Conservation (phyloP, 2,888 invertebrate species). For the Plebejus melissa region DNA sequence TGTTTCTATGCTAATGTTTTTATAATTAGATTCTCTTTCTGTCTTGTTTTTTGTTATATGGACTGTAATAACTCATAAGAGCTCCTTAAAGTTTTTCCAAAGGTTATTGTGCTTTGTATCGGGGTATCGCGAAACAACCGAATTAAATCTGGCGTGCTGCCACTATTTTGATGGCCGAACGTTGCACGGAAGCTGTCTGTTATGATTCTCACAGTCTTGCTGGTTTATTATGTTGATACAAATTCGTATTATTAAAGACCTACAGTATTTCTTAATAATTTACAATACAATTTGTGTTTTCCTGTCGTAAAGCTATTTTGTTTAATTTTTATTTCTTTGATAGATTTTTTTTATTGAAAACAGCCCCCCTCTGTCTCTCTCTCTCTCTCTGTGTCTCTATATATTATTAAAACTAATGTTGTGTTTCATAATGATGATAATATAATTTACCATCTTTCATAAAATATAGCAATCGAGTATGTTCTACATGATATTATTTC, state of each 20-base stretch:
- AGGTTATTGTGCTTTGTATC: conserved; percentile 58
- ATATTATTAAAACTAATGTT: too few relatives aligned
- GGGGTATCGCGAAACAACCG: conserved; percentile 47
- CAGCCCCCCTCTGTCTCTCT: too few relatives aligned
- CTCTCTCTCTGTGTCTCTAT: too few relatives aligned
- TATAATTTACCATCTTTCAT: too few relatives aligned
- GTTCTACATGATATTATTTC: too few relatives aligned
- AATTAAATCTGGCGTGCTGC: conserved; percentile 62
- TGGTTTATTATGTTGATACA: conserved; percentile 32
- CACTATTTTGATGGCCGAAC: conserved; percentile 74
- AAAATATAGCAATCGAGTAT: too few relatives aligned
- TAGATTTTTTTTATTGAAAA: not conserved
- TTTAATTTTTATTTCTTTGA: not conserved
- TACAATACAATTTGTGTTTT: not conserved
- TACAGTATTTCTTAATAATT: not conserved
- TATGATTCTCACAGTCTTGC: conserved; percentile 49
- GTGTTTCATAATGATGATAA: too few relatives aligned
- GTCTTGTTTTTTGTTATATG: not conserved
- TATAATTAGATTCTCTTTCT: not conserved
- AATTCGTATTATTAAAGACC: not conserved
- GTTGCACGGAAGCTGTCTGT: conserved; percentile 61
- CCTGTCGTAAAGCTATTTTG: not conserved
- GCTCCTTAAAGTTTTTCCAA: conserved; percentile 4
- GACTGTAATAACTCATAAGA: conserved; percentile 12
- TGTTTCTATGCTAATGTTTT: conserved; percentile 4